These are phyloP conservation scores for Psittacula echo DNA, from an alignment of 2,797 vertebrate genomes.

Conservation along the genomic window DNA sequence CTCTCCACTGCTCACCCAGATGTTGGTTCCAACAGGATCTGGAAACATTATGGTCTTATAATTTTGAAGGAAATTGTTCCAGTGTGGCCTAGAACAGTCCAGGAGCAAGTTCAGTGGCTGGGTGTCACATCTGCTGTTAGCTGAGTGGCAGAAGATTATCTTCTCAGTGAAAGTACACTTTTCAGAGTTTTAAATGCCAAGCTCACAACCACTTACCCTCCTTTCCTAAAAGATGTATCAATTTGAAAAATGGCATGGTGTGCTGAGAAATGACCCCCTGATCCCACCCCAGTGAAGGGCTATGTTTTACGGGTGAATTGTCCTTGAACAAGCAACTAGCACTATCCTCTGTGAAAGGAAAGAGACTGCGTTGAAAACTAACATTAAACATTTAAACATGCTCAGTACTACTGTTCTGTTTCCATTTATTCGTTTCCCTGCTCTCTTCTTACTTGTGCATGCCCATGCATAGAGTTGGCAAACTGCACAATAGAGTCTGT, in stretches of 20 bases:
- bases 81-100: not conserved
- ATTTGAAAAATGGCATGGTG: not conserved
- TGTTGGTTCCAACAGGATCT: not conserved
- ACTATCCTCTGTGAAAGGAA: not conserved
- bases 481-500: conserved; percentile 12
- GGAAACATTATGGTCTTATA: not conserved
- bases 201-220: not conserved
- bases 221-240: not conserved
- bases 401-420: not conserved
- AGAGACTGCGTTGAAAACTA: not conserved
- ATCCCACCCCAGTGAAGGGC: not conserved
- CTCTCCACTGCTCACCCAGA: not conserved
- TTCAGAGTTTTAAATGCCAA: not conserved
- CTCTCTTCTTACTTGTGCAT: not conserved
- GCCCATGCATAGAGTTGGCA: not conserved
- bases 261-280: not conserved
- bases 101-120: not conserved
- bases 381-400: not conserved
- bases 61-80: not conserved
- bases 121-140: conserved; percentile 3
- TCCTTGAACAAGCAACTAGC: not conserved
- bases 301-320: not conserved
- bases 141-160: not conserved
- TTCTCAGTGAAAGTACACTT: not conserved
- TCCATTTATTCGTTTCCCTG: not conserved